A percentile compares a stretch with the other conserved stretches of the same genome.
Conservation (phyloP, 1,140 invertebrate species). For the Drosophila pallidifrons region DNA sequence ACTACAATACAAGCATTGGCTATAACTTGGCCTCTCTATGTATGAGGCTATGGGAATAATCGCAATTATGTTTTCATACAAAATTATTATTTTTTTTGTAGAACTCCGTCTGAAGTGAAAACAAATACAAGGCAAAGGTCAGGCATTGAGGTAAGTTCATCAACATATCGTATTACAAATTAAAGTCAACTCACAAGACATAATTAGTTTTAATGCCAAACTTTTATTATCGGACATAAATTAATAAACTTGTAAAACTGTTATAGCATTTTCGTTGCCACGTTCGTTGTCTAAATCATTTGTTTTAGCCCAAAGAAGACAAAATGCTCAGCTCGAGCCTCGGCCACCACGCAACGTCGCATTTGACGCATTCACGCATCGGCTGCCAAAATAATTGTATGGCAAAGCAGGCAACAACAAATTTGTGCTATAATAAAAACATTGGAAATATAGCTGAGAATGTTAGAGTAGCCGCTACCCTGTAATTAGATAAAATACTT, state of each 20-base stretch:
- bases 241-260: conserved; percentile 76
- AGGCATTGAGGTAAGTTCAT: background rate
- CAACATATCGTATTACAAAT: conserved; percentile 14
- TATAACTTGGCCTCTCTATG: conserved; percentile 11
- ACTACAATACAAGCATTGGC: conserved; percentile 10
- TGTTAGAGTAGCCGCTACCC: background rate
- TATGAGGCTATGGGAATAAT: conserved; percentile 38
- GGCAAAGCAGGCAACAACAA: conserved; percentile 17
- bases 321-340: conserved; percentile 26
- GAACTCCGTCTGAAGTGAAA: conserved; percentile 11
- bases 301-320: conserved; percentile 24
- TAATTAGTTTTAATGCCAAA: conserved; percentile 36
- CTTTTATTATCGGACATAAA: conserved; percentile 55
- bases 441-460: background rate
- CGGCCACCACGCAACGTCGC: conserved; percentile 28
- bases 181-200: background rate
- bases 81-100: background rate
- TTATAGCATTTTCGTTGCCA: conserved; percentile 60
- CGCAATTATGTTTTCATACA: conserved; percentile 36
- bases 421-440: conserved; percentile 68
- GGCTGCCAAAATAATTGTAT: conserved; percentile 67
- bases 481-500: background rate
- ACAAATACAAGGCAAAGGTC: conserved; percentile 9
- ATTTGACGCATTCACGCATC: conserved; percentile 69
- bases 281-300: conserved; percentile 67